A percentile compares a stretch with the other conserved stretches of the same genome.
Evolutionary conservation across 1,140 invertebrate genomes (phyloP).

Genomic region (Drosophila nigromelanica): DNA sequence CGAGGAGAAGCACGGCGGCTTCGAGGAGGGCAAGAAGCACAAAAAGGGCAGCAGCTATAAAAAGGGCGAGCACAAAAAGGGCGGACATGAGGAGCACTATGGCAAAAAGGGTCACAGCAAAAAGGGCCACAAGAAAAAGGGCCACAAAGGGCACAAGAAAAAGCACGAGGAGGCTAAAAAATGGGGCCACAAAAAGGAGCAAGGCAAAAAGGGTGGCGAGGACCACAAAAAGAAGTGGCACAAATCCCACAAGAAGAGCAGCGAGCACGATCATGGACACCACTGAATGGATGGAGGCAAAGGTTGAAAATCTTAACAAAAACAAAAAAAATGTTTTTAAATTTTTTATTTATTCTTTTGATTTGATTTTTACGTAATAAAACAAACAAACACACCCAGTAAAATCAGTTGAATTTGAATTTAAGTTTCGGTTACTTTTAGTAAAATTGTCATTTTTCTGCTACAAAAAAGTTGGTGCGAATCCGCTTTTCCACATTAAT

Average conservation of each 20-base stretch:
- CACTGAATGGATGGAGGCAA: slow-evolving; percentile 7
- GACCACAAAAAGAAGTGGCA: slow-evolving; percentile 88
- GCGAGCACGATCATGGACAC: slow-evolving; percentile 65
- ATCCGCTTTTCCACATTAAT: no score
- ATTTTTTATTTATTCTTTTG: background rate
- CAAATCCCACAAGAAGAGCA: slow-evolving; percentile 74
- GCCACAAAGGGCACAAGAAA: slow-evolving; percentile 88
- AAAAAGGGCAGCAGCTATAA: slow-evolving; percentile 90
- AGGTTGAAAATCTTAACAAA: background rate
- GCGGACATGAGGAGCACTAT: slow-evolving; percentile 88
- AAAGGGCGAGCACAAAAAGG: slow-evolving; percentile 88
- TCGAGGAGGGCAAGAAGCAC: slow-evolving; percentile 88
- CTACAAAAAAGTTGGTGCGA: no score
- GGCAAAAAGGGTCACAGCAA: slow-evolving; percentile 90
- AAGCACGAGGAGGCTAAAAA: slow-evolving; percentile 88
- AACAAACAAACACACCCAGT: slow-evolving; percentile 26
- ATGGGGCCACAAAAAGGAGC: slow-evolving; percentile 87
- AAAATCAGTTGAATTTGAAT: background rate
- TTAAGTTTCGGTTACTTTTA: no score
- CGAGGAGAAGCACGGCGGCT: slow-evolving; percentile 88
- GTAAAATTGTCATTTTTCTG: no score
- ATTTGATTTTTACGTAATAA: slow-evolving; percentile 27
- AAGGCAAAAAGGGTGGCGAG: slow-evolving; percentile 88
- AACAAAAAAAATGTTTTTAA: background rate
- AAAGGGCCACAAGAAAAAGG: slow-evolving; percentile 88